These are phyloP conservation scores for Protonemura montana DNA, from an alignment of 2,888 invertebrate species.

Conservation along the genomic window DNA sequence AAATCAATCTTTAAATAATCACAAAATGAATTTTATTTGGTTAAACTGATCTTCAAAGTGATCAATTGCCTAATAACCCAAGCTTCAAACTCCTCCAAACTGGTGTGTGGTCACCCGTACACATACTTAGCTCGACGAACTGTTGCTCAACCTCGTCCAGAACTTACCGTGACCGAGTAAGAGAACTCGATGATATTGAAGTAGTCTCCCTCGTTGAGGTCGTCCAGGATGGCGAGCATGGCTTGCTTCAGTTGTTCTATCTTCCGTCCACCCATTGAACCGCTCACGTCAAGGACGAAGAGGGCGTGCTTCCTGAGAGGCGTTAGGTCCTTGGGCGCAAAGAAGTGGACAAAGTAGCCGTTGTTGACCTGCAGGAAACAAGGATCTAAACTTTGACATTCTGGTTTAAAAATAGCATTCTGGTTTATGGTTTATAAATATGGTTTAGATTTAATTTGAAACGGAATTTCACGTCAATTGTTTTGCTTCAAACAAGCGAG, in stretches of 20 bases:
- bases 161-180: conserved; percentile 51
- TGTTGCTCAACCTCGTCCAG: conserved; percentile 22
- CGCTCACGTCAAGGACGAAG: conserved; percentile 63
- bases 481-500: too few species aligned
- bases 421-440: too few species aligned
- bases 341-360: conserved; percentile 64
- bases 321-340: conserved; percentile 58
- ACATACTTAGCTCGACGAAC: neutral
- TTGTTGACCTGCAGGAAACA: conserved; percentile 51
- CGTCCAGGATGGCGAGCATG: conserved; percentile 58
- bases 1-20: too few species aligned
- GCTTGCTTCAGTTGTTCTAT: conserved; percentile 58
- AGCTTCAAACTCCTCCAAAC: too few species aligned
- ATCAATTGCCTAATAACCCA: too few species aligned
- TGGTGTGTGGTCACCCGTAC: too few species aligned
- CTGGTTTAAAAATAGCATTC: too few species aligned
- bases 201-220: conserved; percentile 56
- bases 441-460: too few species aligned
- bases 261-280: conserved; percentile 63
- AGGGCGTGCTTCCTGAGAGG: conserved; percentile 60
- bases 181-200: conserved; percentile 59
- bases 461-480: too few species aligned
- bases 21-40: too few species aligned
- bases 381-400: too few species aligned
- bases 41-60: too few species aligned